Conservation (phyloP, 1,140 invertebrate genomes). For the Caerostris darwini region DNA sequence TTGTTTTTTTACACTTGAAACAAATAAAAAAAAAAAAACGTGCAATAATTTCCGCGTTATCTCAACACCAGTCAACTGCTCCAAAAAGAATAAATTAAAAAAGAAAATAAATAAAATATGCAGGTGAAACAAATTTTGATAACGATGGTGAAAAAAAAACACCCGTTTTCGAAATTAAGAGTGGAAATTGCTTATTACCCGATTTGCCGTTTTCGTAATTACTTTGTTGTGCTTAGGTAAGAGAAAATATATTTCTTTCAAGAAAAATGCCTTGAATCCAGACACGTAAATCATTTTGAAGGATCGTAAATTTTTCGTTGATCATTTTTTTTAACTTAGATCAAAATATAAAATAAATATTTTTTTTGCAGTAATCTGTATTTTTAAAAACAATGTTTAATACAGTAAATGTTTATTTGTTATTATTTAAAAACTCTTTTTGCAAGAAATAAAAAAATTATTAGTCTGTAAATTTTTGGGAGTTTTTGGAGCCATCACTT, state of each 20-base stretch:
- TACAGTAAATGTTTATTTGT: no score
- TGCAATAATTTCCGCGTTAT: not conserved
- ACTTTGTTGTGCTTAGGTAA: not conserved
- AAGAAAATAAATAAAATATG: not conserved
- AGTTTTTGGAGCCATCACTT: no score
- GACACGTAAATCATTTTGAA: not conserved
- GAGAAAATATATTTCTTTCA: not conserved
- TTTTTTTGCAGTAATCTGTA: no score
- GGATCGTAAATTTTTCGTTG: not conserved
- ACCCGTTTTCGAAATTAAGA: not conserved
- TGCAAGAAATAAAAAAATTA: no score
- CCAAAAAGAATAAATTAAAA: not conserved
- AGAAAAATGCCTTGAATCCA: not conserved
- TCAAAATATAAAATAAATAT: no score
- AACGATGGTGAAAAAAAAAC: not conserved
- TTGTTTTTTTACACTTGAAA: no score
- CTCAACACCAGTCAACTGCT: not conserved
- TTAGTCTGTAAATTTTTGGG: no score
- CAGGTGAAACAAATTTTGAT: not conserved
- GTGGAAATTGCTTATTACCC: slow-evolving; percentile 33
- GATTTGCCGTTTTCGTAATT: slow-evolving; percentile 26
- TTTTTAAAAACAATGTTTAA: not conserved
- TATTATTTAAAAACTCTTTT: no score
- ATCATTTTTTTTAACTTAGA: no score
- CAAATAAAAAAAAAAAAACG: no score